Percentiles rank a stretch among this genome's conserved stretches.
Conservation (phyloP, 1,140 invertebrate species). For the Apis mellifera region DNA sequence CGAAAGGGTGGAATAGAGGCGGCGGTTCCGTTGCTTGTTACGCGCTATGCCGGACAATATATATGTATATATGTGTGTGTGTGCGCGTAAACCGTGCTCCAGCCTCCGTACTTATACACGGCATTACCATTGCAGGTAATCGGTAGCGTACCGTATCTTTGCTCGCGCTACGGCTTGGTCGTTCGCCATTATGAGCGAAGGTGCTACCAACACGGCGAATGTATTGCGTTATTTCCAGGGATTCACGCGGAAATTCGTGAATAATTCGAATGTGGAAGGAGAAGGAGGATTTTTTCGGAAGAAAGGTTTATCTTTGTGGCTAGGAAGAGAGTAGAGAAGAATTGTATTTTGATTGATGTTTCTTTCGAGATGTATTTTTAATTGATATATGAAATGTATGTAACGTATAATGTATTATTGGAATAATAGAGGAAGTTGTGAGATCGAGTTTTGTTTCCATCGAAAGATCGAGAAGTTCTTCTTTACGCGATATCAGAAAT, state of each 20-base stretch:
- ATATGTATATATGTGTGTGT: conserved; percentile 2
- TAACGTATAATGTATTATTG: too few relatives aligned
- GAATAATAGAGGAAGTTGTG: too few relatives aligned
- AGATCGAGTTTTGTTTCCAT: too few relatives aligned
- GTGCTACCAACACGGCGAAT: conserved; percentile 56
- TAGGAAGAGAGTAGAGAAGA: too few relatives aligned
- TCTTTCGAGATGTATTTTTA: too few relatives aligned
- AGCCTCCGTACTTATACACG: conserved; percentile 35
- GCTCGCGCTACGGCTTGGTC: too few relatives aligned
- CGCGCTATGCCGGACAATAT: conserved; percentile 34
- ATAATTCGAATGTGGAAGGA: conserved; percentile 29
- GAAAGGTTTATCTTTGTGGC: too few relatives aligned
- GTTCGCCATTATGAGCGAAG: conserved; percentile 44
- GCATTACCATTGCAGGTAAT: conserved; percentile 55
- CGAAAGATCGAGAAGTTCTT: too few relatives aligned
- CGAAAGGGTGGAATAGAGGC: conserved; percentile 37
- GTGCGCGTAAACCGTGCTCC: conserved; percentile 9
- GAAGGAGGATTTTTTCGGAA: neutral
- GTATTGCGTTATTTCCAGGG: conserved; percentile 35
- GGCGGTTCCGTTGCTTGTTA: conserved; percentile 56
- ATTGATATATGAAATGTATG: too few relatives aligned
- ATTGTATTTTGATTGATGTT: too few relatives aligned
- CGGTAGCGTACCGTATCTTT: conserved; percentile 48
- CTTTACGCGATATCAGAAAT: too few relatives aligned
- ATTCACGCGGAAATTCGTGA: conserved; percentile 32